Evolutionary conservation across 2,888 invertebrate species (phyloP).

Genomic region (Himalopsyche anomala): DNA sequence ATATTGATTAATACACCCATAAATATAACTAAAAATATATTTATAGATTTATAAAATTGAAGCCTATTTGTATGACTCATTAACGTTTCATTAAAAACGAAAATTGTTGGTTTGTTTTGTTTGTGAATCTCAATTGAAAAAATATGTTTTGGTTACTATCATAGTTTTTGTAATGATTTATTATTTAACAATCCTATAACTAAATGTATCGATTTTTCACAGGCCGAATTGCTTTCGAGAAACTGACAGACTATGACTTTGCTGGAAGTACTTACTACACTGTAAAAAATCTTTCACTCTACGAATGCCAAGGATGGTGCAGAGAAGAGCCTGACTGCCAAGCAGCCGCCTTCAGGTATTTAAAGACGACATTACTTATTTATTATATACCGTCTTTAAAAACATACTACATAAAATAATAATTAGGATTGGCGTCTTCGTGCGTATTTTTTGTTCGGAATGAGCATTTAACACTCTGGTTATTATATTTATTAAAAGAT

Average conservation of each 20-base stretch:
- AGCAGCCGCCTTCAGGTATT: slow-evolving; percentile 89
- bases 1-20: too few species aligned
- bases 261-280: slow-evolving; percentile 94
- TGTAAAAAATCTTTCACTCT: slow-evolving; percentile 92
- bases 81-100: too few species aligned
- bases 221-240: slow-evolving; percentile 94
- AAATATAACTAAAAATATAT: too few species aligned
- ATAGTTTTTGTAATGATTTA: neutral
- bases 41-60: too few species aligned
- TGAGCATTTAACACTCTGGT: too few species aligned
- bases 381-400: neutral
- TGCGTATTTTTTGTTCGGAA: too few species aligned
- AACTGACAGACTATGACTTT: slow-evolving; percentile 94
- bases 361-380: neutral
- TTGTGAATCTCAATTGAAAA: too few species aligned
- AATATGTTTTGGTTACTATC: neutral
- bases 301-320: slow-evolving; percentile 97
- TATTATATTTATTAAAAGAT: too few species aligned
- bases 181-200: neutral
- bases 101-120: too few species aligned
- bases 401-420: too few species aligned
- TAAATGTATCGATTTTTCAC: slow-evolving; percentile 66
- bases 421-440: too few species aligned
- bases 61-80: too few species aligned
- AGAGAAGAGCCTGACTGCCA: slow-evolving; percentile 94